phyloP scores from a whole-genome alignment of 2,113 vertebrate species.

The Gadus macrocephalus region DNA sequence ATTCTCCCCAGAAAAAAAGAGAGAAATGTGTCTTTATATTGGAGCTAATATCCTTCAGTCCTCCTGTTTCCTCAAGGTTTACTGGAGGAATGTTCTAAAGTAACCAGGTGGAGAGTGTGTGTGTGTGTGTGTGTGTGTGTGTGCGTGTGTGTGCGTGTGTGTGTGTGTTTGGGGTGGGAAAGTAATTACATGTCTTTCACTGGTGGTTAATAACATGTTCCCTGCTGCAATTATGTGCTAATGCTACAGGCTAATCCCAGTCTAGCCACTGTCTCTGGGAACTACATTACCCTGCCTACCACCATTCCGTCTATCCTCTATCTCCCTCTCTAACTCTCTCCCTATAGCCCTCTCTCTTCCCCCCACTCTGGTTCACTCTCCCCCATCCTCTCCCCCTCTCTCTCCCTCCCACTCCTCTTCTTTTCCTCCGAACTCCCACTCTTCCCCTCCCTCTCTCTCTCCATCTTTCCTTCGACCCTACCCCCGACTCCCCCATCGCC shows the following conservation, averaged over 20 bases:
- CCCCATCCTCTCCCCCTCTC: background rate
- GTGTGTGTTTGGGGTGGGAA: no score
- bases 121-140: background rate
- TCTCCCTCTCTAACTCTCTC: background rate
- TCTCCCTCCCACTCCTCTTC: background rate
- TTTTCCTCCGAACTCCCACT: background rate
- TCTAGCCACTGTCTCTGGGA: constrained; percentile 1
- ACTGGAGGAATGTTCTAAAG: no score
- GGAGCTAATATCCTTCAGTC: no score
- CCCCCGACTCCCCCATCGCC: background rate
- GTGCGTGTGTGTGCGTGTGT: background rate
- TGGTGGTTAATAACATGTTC: background rate
- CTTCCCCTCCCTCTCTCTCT: background rate
- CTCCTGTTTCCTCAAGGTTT: no score
- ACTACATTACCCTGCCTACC: background rate
- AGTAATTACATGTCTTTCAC: background rate
- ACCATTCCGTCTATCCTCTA: no score
- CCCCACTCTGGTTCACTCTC: background rate
- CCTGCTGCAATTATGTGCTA: background rate
- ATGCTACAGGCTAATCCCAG: background rate
- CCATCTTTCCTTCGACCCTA: background rate
- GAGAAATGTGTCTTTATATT: no score
- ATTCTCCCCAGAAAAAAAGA: no score
- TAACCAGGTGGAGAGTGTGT: no score
- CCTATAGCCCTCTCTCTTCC: background rate